Conservation (phyloP, 2,797 vertebrate genomes). For the Gallirallus australis region DNA sequence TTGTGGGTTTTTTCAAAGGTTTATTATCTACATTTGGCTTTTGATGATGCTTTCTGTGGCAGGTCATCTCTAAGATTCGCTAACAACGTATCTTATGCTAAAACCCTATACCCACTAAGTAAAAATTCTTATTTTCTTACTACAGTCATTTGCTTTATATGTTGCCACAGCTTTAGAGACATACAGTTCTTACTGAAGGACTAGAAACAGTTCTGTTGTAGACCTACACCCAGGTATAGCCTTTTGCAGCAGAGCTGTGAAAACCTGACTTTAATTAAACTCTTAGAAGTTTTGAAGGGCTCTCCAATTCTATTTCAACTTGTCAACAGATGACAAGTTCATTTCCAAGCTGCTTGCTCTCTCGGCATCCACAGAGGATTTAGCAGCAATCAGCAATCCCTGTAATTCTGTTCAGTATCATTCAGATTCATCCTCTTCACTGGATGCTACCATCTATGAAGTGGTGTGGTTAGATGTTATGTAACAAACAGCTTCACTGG, state of each 20-base stretch:
- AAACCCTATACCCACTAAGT: not conserved
- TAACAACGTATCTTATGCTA: not conserved
- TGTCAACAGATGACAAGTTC: not conserved
- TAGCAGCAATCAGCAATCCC: not conserved
- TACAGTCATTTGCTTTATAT: not conserved
- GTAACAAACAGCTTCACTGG: not conserved
- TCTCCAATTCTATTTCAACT: not conserved
- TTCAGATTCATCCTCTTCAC: rapidly evolving
- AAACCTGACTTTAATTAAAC: not conserved
- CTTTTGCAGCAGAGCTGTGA: not conserved
- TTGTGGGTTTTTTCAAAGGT: not conserved
- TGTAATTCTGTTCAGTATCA: not conserved
- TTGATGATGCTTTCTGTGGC: not conserved
- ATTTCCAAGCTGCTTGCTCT: not conserved
- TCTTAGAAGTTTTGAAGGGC: not conserved
- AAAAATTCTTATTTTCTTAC: not conserved
- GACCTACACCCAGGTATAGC: not conserved
- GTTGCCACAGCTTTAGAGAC: not conserved
- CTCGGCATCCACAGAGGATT: not conserved
- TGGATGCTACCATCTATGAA: not conserved
- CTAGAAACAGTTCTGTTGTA: not conserved
- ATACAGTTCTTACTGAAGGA: not conserved
- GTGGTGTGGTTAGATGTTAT: not conserved
- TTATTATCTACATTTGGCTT: not conserved
- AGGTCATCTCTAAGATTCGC: not conserved